Base-by-base conservation (phyloP, 2,888 invertebrate genomes). In the Chymomyza procnemis region DNA sequence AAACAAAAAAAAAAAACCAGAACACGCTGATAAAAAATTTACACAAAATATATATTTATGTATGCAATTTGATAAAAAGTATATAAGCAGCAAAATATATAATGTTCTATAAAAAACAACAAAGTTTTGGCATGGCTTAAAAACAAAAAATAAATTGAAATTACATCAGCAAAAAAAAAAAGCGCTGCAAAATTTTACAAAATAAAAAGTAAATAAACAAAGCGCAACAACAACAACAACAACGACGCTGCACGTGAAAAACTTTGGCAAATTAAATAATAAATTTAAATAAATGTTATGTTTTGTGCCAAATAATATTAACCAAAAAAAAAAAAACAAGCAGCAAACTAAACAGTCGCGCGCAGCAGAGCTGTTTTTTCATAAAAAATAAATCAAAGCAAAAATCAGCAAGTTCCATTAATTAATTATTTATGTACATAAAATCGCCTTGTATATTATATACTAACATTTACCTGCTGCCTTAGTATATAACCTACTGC, bases 201-300 rank as follows among this genome's bases (percentile, higher is more conserved):
- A 12, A 41, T 12, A 41, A 41, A 12, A 41, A 12, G 34, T 9
- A 9, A 41, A 41, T 26, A 26, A 26, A 26, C 5, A 34, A 34
- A 34, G n/a, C n/a, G n/a, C n/a, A 34, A 34, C 63, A 34, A 50
- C 52, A 56, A 46, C 64, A 62, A 30, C 46, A 26, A 69, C 30
- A 58, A 55, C 64, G 34, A n/a, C n/a, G n/a, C n/a, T n/a, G 12
- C 34, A 41, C 34, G 34, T 41, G 34, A 41, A 41, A 41, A 41
- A 41, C 34, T 41, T 34, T 41, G 34, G 74, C 73, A 26, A 48
- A 61, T 64, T 50, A n/a, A n/a, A n/a, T n/a, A n/a, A n/a, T 70
- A 70, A 71, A 26, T 26, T 26, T 26, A 26, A 26, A 26, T n/a
- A 26, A 6, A 3, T 26, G 26, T 41, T 5, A 12, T 41, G 34